A percentile compares a stretch with the other conserved stretches of the same genome.
Conservation (phyloP, 2,113 vertebrate species). For the Poecile atricapillus region DNA sequence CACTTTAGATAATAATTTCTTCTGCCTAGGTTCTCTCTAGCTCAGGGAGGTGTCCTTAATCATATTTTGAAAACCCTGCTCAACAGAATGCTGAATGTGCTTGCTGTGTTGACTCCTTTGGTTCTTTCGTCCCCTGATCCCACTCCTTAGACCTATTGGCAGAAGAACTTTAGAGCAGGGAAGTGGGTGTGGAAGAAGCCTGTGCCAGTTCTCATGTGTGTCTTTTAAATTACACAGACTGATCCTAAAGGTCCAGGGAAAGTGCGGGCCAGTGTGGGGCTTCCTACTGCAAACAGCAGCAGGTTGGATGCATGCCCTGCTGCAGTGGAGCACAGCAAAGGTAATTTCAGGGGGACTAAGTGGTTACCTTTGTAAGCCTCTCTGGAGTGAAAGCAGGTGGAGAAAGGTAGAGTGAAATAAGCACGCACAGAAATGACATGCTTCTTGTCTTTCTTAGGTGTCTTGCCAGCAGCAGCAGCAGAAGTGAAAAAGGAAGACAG, state of each 20-base stretch:
- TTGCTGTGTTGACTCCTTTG: neutral
- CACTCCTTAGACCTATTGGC: neutral
- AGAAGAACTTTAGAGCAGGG: neutral
- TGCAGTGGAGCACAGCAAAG: accelerated
- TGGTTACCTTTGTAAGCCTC: neutral
- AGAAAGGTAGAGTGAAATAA: neutral
- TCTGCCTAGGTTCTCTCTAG: neutral
- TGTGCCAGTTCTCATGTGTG: neutral
- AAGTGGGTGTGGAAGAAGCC: accelerated
- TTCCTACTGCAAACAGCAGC: neutral
- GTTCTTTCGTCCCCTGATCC: accelerated
- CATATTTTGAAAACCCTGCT: neutral
- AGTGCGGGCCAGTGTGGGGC: accelerated
- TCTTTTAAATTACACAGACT: neutral
- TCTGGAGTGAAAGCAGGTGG: neutral
- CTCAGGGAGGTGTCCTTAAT: too few relatives aligned
- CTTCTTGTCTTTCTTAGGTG: neutral
- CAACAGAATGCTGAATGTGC: accelerated
- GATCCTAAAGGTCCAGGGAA: neutral
- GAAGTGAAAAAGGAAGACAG: accelerated
- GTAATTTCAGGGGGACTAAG: neutral
- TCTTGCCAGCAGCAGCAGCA: neutral
- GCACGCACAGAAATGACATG: neutral
- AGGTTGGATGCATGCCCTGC: neutral
- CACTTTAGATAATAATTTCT: neutral